Evolutionary conservation across 2,797 vertebrate genomes (phyloP).

Genomic region (Pantherophis alleghaniensis): DNA sequence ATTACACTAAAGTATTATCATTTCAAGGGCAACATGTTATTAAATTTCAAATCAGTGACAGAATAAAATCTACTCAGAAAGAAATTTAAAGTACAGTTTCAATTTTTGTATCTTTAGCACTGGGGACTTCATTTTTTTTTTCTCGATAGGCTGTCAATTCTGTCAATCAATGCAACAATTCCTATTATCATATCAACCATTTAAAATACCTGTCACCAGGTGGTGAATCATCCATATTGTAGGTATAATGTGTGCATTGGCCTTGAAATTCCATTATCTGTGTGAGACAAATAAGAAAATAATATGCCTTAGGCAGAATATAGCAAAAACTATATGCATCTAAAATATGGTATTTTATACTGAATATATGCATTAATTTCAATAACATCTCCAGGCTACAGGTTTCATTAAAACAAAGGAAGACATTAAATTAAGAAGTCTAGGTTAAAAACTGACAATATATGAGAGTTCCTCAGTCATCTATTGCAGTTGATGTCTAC

Average conservation of each 20-base stretch:
- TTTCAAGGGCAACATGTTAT: constrained; percentile 8
- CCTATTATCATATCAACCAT: neutral
- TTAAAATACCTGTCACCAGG: neutral
- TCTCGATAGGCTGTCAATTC: neutral
- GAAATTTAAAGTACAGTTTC: neutral
- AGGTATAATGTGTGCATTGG: neutral
- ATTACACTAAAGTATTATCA: neutral
- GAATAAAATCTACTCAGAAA: neutral
- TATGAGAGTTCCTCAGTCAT: constrained; percentile 2
- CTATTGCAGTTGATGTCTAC: neutral
- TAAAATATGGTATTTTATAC: constrained; percentile 1
- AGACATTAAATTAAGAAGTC: constrained; percentile 18
- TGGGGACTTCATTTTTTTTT: neutral
- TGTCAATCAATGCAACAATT: neutral
- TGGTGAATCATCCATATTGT: neutral
- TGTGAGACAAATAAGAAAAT: neutral
- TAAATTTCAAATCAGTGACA: constrained; percentile 7
- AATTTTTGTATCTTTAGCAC: neutral
- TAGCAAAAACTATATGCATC: neutral
- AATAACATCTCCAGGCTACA: constrained; percentile 17
- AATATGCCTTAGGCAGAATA: neutral
- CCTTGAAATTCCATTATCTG: constrained; percentile 9
- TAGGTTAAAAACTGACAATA: constrained; percentile 4
- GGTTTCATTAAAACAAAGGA: constrained; percentile 25
- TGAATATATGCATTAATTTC: constrained; percentile 22